A percentile compares a stretch with the other conserved stretches of the same genome.
Evolutionary conservation across 2,888 invertebrate species (phyloP).

Genomic region (Plagodis pulveraria): DNA sequence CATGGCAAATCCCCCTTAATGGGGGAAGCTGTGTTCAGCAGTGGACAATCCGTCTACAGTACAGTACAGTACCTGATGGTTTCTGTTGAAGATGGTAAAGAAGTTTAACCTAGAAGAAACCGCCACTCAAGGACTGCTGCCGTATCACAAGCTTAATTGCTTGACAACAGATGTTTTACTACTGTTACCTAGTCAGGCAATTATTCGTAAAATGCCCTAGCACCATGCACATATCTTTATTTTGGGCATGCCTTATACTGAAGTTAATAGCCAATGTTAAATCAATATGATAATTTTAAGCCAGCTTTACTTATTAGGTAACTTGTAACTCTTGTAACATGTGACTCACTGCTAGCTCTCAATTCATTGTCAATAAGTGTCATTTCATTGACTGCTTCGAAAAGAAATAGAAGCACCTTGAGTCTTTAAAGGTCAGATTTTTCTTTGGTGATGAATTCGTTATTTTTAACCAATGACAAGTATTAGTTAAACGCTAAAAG

Average conservation of each 20-base stretch:
- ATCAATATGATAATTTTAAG: constrained; percentile 5
- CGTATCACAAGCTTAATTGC: too few relatives aligned
- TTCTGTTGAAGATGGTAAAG: too few relatives aligned
- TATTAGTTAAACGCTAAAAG: background rate
- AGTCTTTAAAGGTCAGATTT: constrained; percentile 28
- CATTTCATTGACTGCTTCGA: constrained; percentile 21
- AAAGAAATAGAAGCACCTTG: constrained; percentile 36
- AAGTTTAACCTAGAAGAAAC: too few relatives aligned
- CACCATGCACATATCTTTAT: background rate
- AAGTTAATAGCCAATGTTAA: background rate
- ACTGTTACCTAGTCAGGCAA: too few relatives aligned
- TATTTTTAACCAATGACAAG: constrained; percentile 18
- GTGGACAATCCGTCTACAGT: too few relatives aligned
- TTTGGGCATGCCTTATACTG: background rate
- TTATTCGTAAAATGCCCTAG: too few relatives aligned
- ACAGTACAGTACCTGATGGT: too few relatives aligned
- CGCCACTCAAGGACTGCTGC: too few relatives aligned
- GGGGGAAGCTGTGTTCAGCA: too few relatives aligned
- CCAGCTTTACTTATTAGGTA: constrained; percentile 14
- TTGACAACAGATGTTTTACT: too few relatives aligned
- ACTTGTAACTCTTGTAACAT: constrained; percentile 3
- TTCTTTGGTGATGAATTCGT: constrained; percentile 28
- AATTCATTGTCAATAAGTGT: constrained; percentile 31
- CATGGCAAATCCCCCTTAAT: too few relatives aligned
- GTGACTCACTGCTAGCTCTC: constrained; percentile 36